Percentiles rank a stretch among this genome's conserved stretches.
These are phyloP conservation scores for Spinus pinus DNA, from an alignment of 2,797 vertebrate species.

Conservation along the genomic window DNA sequence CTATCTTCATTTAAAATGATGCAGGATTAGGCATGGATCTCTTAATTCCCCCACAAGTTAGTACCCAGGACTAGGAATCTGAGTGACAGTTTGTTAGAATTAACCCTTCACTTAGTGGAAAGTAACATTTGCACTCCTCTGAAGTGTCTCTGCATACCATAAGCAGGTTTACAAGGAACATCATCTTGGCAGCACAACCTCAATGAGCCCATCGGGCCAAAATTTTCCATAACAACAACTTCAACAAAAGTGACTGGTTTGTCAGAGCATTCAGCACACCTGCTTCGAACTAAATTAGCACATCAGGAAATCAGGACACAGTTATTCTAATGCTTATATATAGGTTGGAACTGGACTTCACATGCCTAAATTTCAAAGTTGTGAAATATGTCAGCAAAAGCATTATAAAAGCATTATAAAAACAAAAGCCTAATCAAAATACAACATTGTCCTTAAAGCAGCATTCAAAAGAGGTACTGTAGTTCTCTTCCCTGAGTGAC, in stretches of 20 bases:
- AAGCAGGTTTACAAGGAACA: neutral
- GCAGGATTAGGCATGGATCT: neutral
- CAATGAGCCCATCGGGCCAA: neutral
- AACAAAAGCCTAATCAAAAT: neutral
- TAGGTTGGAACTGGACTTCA: neutral
- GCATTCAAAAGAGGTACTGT: neutral
- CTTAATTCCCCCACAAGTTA: neutral
- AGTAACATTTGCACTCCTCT: neutral
- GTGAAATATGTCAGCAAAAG: neutral
- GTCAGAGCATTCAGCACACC: neutral
- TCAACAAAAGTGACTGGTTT: neutral
- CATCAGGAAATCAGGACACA: neutral
- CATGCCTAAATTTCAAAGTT: neutral
- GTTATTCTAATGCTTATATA: slow-evolving; percentile 13
- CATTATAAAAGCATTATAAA: neutral
- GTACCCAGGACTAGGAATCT: neutral
- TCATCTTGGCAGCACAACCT: neutral
- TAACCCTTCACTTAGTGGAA: neutral
- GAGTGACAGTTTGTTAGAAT: neutral
- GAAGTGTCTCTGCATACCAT: neutral
- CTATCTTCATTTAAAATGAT: neutral
- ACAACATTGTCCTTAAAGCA: neutral
- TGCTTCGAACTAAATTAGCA: neutral
- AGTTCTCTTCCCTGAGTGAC: neutral
- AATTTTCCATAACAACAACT: neutral